Base-by-base conservation (phyloP, 2,113 vertebrate genomes). In the Aspidoscelis tigris region DNA sequence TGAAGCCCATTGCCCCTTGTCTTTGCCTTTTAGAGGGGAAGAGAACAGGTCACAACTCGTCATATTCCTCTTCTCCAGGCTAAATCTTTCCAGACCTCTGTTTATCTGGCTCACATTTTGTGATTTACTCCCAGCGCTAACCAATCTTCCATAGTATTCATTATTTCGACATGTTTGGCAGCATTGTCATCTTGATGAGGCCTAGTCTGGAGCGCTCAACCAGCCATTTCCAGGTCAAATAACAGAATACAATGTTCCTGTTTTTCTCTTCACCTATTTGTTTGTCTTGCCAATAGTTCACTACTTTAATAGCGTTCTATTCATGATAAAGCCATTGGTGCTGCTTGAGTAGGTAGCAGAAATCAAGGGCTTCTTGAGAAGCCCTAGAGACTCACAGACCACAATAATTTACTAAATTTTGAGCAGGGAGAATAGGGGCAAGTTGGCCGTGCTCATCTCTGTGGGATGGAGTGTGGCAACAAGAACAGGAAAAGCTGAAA, bases 211-310 rank as follows among this genome's bases (percentile, higher is more conserved):
- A 86, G 47, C 89, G 87, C 90, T 88, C 47, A 86, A 71, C 39
- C 69, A 61, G 65, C 6, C 41, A 69, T 90, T 95, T 93, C 87
- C 88, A 93, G 91, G 89, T 90, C 80, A 90, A 72, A 66, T 47
- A 58, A 33, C n/a, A 44, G 0, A 64, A 5, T 89, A 82, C 39
- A 72, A 58, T 80, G 58, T 72, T 68, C 76, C n/a, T 14, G 78
- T 33, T 70, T 61, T 18, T 61, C 44, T 84, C 90, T 83, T 41
- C 76, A 73, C 70, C 55, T 68, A 53, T 90, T 74, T 78, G 22
- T 86, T 64, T 86, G n/a, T 76, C 61, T 21, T 78, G 79, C 58
- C n/a, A 43, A 41, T 87, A 87, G 66, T 77, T 41, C 84, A 66
- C 79, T 84, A 50, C 44, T 87, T 83, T 84, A 66, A 76, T 80